Base-by-base conservation (phyloP, 2,888 invertebrate species). In the Agrotis puta region DNA sequence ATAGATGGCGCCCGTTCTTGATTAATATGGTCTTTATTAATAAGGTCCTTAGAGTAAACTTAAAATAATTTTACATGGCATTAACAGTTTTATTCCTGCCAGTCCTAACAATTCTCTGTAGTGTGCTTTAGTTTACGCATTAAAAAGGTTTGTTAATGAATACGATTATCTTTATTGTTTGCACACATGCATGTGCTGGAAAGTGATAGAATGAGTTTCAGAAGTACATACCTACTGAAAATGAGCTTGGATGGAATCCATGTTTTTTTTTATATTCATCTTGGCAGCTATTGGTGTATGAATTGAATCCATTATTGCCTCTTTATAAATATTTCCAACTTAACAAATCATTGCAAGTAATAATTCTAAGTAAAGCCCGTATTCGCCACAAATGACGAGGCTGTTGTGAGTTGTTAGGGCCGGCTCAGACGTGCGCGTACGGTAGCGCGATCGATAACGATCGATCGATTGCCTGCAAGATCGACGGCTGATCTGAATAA, bases 331-430 rank as follows among this genome's bases (percentile, higher is more conserved):
- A 47, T 16, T 16, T 45, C 33, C 13, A 59, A 45, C 14, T 27
- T n/a, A 5, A 54, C 56, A 59, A 61, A 56, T 24, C 51, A 18
- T 24, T 27, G 11, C 45, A 45, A 62, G 33, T 45, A 45, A 74
- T 62, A 68, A 62, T 74, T 74, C 62, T 50, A 47, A 64, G 79
- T 69, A 69, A 74, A 79, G 20, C 54, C 22, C 16, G 62, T 78
- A 59, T 74, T 74, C 48, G 59, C 70, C 79, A 79, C 75, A 75
- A 66, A 78, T 75, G 70, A 79, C 63, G 65, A 50, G 47, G 43
- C 22, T 59, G 58, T 50, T n/a, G 56, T 27, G 39, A 57, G 58
- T 63, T 53, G 54, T 70, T 66, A 81, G 47, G 65, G 77, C 57
- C 45, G n/a, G 16, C 16, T 53, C 63, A 79, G 67, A 82, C 66